A percentile compares a stretch with the other conserved stretches of the same genome.
phyloP scores from a whole-genome alignment of 2,888 invertebrate genomes.

The Geotrupes spiniger region DNA sequence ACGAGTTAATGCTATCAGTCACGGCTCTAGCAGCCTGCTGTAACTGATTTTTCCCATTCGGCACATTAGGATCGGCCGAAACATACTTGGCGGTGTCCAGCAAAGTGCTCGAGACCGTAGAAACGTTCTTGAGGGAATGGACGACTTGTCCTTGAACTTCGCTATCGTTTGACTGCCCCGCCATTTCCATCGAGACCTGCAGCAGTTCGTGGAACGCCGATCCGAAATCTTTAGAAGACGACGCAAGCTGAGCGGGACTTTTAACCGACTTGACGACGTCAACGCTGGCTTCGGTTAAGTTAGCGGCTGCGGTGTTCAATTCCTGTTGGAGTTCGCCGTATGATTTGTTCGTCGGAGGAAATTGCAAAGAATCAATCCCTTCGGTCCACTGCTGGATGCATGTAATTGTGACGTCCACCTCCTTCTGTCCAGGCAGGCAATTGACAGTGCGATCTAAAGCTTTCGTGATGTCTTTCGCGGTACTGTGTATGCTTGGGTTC shows the following conservation, averaged over 20 bases:
- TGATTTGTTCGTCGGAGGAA: constrained; percentile 70
- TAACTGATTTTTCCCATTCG: constrained; percentile 87
- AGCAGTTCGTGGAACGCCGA: constrained; percentile 75
- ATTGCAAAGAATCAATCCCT: constrained; percentile 69
- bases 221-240: constrained; percentile 74
- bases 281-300: constrained; percentile 78
- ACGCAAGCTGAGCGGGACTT: constrained; percentile 67
- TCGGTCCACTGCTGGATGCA: constrained; percentile 76
- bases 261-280: constrained; percentile 78
- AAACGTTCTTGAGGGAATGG: constrained; percentile 81
- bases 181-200: constrained; percentile 77
- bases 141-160: constrained; percentile 80
- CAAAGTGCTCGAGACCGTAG: constrained; percentile 81
- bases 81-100: constrained; percentile 85
- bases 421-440: constrained; percentile 89
- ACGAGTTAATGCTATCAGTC: constrained; percentile 87
- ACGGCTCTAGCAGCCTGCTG: constrained; percentile 86
- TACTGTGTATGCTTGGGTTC: constrained; percentile 64
- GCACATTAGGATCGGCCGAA: constrained; percentile 84
- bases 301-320: constrained; percentile 78
- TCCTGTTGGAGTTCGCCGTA: constrained; percentile 83
- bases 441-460: constrained; percentile 69
- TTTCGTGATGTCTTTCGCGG: constrained; percentile 66
- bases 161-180: constrained; percentile 73
- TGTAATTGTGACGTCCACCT: constrained; percentile 86